Evolutionary conservation across 2,797 vertebrate genomes (phyloP), one percentile per base, ranked within the genome.

Genomic region (Orientallactaga sibirica): DNA sequence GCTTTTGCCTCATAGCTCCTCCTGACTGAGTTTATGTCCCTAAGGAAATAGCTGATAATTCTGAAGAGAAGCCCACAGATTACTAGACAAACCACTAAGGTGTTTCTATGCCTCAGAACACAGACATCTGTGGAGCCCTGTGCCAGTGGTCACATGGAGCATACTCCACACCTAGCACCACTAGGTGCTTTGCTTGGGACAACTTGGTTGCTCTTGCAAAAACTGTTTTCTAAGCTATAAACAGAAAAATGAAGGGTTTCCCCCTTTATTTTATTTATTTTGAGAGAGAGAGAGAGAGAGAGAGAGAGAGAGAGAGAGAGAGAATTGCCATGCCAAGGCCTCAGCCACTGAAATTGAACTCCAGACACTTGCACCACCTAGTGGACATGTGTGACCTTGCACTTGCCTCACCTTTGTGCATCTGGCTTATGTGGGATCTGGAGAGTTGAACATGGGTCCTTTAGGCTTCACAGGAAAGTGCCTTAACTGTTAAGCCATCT

Each of bases 1-100:
- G 90, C 74, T 52, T 68, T 91, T 96, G 90, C 67, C 43, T 92
- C n/a, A 74, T 37, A 95, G 70, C 71, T 88, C 74, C 94, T 19
- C 37, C 41, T 87, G 91, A 83, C 22, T 24, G 37, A 79, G 18
- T 66, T 83, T 85, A 75, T 84, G 8, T 78, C 73, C 66, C 70
- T 11, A 3, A 86, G 67, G 64, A 92, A 92, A 79, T n/a, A 9
- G 20, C 66, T 43, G 10, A 62, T 64, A 78, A 64, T 15, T 93
- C 24, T 62, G 9, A 92, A 92, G 70, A 91, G 82, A 33, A 61
- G 29, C 52, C 58, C 18, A 16, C 4, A 68, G 29, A 64, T 25
- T 62, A 29, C 52, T 33, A n/a, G 24, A 71, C n/a, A 83, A 66
- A 43, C 43, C 24, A 15, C 18, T 19, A 3, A 18, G 48, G 7